These are phyloP conservation scores for Andrena marginata DNA, from an alignment of 2,888 invertebrate genomes.

Conservation along the genomic window DNA sequence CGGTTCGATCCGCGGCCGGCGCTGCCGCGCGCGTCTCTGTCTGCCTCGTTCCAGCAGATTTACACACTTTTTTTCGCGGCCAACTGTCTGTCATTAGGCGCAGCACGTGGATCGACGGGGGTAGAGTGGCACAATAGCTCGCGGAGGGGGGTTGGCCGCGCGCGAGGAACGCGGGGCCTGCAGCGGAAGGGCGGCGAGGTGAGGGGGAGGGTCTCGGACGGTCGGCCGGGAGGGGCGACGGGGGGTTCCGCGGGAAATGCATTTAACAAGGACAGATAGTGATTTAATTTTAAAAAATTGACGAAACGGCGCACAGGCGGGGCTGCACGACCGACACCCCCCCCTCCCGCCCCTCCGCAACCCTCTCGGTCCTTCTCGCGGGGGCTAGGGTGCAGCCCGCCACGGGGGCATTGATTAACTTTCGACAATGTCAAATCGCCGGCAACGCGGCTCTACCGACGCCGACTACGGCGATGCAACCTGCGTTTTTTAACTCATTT, in stretches of 20 bases:
- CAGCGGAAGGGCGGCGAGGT: conserved; percentile 21
- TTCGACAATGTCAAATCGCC: conserved; percentile 85
- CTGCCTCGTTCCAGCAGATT: conserved; percentile 76
- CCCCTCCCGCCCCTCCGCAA: conserved; percentile 3
- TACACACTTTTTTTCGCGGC: conserved; percentile 80
- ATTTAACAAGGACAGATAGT: conserved; percentile 85
- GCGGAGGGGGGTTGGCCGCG: conserved; percentile 22
- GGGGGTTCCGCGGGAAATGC: conserved; percentile 79
- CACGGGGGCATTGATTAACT: conserved; percentile 84
- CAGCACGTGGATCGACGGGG: conserved; percentile 75
- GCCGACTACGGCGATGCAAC: conserved; percentile 69
- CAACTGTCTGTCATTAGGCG: conserved; percentile 85
- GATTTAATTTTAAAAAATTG: conserved; percentile 85
- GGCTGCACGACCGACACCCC: conserved; percentile 29
- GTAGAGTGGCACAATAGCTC: conserved; percentile 62
- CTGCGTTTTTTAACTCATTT: conserved; percentile 83
- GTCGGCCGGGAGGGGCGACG: conserved; percentile 31
- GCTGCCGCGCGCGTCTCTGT: conserved; percentile 47
- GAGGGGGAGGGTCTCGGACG: not conserved
- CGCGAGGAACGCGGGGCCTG: conserved; percentile 42
- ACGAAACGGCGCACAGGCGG: conserved; percentile 80
- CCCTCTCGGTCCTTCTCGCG: not conserved
- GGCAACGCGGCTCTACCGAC: conserved; percentile 76
- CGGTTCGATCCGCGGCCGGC: conserved; percentile 42
- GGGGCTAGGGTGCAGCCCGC: conserved; percentile 33